Conservation (phyloP, 2,888 invertebrate genomes). For the Brassicogethes aeneus region DNA sequence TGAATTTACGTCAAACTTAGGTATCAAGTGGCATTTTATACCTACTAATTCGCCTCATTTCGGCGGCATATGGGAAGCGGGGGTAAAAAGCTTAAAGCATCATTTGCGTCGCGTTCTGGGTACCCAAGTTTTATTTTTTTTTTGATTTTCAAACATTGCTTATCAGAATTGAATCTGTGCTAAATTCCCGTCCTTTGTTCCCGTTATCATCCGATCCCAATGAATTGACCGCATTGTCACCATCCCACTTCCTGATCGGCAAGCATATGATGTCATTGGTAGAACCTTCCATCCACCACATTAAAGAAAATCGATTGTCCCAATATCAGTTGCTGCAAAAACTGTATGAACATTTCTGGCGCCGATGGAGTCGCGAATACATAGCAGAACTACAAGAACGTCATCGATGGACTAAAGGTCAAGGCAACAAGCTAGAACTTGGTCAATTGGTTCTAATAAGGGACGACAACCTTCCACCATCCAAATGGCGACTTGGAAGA, state of each 20-base stretch:
- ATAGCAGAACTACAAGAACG: background rate
- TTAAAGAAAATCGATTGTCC: background rate
- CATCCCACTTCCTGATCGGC: background rate
- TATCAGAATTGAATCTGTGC: background rate
- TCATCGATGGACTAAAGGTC: background rate
- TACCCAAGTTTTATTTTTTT: background rate
- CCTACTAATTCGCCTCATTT: background rate
- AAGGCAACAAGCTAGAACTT: background rate
- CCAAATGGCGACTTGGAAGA: slow-evolving; percentile 6
- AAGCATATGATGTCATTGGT: too few relatives aligned
- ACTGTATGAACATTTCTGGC: background rate
- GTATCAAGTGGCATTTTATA: background rate
- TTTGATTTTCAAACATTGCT: background rate
- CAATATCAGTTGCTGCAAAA: background rate
- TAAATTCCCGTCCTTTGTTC: background rate
- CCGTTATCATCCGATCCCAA: background rate
- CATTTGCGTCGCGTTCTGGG: background rate
- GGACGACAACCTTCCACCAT: slow-evolving; percentile 7
- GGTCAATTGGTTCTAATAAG: slow-evolving; percentile 3
- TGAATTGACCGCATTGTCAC: background rate
- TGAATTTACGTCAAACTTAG: background rate
- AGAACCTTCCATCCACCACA: background rate
- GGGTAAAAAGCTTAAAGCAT: background rate
- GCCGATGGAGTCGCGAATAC: background rate
- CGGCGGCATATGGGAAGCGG: background rate